Percentiles rank a stretch among this genome's conserved stretches.
Conservation (phyloP, 2,797 vertebrate genomes). For the Cuculus canorus region DNA sequence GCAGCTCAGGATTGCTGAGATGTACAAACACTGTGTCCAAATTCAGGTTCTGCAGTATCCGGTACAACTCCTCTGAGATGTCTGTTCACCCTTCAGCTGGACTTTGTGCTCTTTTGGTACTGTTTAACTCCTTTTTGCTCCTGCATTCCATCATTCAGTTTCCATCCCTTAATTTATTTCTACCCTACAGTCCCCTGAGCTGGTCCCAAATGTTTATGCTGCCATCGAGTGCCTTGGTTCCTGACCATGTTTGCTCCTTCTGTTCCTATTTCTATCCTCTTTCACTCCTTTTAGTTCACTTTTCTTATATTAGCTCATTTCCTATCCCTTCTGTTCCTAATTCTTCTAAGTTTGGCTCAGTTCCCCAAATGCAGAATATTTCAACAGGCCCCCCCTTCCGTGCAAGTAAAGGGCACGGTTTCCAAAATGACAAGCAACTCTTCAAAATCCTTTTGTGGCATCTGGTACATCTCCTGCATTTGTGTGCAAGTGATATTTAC, state of each 20-base stretch:
- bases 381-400: background rate
- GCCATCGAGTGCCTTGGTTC: background rate
- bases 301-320: background rate
- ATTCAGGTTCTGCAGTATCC: background rate
- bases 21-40: background rate
- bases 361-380: background rate
- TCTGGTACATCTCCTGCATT: background rate
- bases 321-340: background rate
- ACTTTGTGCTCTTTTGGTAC: background rate
- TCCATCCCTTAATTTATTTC: background rate
- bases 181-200: background rate
- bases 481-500: background rate
- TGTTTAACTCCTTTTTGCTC: background rate
- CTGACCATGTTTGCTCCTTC: background rate
- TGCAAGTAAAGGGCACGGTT: background rate
- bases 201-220: background rate
- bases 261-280: background rate
- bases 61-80: background rate
- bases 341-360: background rate
- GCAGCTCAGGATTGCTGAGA: background rate
- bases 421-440: background rate
- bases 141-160: background rate
- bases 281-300: background rate
- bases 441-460: background rate
- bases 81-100: background rate